Percentiles rank a stretch among this genome's conserved stretches.
These are phyloP conservation scores for Heterocephalus glaber DNA, from an alignment of 2,113 vertebrate genomes.

Conservation along the genomic window DNA sequence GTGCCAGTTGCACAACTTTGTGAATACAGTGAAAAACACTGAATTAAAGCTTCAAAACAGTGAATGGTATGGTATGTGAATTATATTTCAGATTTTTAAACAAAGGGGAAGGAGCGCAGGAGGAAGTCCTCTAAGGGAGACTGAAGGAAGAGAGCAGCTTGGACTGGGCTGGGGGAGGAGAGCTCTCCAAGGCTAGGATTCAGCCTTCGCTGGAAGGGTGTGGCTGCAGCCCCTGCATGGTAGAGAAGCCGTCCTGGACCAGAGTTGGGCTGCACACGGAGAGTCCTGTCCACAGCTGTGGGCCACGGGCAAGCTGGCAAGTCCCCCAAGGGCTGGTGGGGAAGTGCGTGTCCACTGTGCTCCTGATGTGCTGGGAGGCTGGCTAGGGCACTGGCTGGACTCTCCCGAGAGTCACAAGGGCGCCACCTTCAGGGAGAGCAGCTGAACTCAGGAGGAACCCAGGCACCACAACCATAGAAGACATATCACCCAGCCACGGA, in stretches of 20 bases:
- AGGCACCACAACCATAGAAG: not conserved
- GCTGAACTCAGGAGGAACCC: not conserved
- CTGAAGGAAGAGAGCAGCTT: not conserved
- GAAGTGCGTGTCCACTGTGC: not conserved
- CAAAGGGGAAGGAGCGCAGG: too few relatives aligned
- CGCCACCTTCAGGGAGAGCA: not conserved
- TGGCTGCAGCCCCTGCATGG: not conserved
- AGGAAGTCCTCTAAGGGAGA: not conserved
- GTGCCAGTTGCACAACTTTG: not conserved
- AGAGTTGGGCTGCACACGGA: not conserved
- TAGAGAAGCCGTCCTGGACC: not conserved
- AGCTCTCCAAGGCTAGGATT: not conserved
- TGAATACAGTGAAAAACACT: constrained; percentile 9
- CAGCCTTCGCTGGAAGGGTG: not conserved
- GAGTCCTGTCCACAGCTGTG: not conserved
- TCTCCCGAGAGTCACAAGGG: constrained; percentile 30
- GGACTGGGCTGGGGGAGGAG: not conserved
- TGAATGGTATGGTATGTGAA: constrained; percentile 29
- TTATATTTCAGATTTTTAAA: not conserved
- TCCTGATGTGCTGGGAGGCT: not conserved
- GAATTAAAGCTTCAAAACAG: not conserved
- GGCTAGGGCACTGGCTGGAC: not conserved
- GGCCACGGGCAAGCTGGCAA: not conserved
- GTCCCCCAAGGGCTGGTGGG: not conserved
- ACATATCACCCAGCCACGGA: not conserved